Evolutionary conservation across 2,113 vertebrate species (phyloP).

Genomic region (Accipiter virgatus): DNA sequence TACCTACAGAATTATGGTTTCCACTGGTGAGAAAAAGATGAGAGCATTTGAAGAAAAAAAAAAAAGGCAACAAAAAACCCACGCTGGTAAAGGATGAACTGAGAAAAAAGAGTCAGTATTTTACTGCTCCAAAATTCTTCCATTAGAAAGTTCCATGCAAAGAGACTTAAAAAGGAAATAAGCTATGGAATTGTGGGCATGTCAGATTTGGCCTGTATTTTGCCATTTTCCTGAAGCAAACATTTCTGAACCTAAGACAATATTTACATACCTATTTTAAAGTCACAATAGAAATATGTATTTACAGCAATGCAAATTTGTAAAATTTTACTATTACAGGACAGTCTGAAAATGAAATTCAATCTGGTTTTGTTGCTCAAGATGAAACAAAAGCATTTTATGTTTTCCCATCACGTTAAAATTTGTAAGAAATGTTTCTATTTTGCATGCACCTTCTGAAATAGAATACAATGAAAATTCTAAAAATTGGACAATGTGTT

Average conservation of each 20-base stretch:
- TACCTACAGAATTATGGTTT: not conserved
- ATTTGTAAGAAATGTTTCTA: not conserved
- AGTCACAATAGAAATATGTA: not conserved
- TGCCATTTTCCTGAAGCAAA: not conserved
- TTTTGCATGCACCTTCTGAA: not conserved
- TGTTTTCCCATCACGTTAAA: not conserved
- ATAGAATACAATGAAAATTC: not conserved
- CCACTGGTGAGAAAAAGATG: not conserved
- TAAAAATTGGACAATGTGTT: not conserved
- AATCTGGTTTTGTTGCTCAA: not conserved
- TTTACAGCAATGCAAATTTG: not conserved
- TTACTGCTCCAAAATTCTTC: not conserved
- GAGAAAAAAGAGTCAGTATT: not conserved
- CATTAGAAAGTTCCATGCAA: not conserved
- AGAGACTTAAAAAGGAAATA: not conserved
- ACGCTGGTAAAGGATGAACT: not conserved
- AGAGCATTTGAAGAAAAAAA: not conserved
- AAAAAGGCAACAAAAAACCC: too few species aligned
- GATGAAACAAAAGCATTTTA: not conserved
- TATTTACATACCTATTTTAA: not conserved
- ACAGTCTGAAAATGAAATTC: not conserved
- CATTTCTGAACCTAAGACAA: not conserved
- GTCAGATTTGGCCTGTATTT: not conserved
- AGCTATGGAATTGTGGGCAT: not conserved
- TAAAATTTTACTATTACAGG: not conserved